Evolutionary conservation across 2,888 invertebrate species (phyloP), one percentile per base, ranked within the genome.

Genomic region (Lamproptera curius): DNA sequence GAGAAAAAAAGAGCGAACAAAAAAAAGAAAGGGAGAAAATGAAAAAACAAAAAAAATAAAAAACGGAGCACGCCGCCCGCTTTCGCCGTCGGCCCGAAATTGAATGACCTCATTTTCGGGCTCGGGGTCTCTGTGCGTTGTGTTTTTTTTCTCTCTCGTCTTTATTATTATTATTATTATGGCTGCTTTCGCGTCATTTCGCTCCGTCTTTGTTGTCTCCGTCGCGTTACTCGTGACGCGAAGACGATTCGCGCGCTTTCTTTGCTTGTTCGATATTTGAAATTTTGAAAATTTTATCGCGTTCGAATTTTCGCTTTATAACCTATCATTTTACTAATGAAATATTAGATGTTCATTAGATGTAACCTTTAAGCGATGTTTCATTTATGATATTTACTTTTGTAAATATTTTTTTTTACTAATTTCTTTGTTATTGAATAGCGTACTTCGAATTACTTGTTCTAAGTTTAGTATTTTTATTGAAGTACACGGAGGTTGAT

Each of bases 21-120:
- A 59, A 59, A 42, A 54, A 46, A 61, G 60, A 76, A 75, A 76
- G 75, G 67, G 69, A 71, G 72, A 70, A 67, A 74, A 72, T 70
- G 65, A 64, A 69, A 63, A 59, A 61, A 67, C 64, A 65, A 65
- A 59, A 59, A 42, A 54, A 46, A 61, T 60, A 63, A 62, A 62
- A 59, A 50, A 51, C 46, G 37, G 35, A 34, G 9, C 50, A 34
- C 51, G 52, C 55, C 57, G 53, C 50, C 56, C 60, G 61, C 62
- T 66, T 68, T 62, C 65, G 59, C 62, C 57, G 58, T 55, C 59
- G 55, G 60, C 55, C 69, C 70, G 56, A 73, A 76, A 73, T 73
- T 71, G 73, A 64, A 62, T 75, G 78, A 76, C 79, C 80, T 68
- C 73, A 73, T 74, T 77, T 73, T 59, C 56, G 63, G 53, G 51